phyloP scores from a whole-genome alignment of 2,113 vertebrate genomes.

The Onychostoma macrolepis region DNA sequence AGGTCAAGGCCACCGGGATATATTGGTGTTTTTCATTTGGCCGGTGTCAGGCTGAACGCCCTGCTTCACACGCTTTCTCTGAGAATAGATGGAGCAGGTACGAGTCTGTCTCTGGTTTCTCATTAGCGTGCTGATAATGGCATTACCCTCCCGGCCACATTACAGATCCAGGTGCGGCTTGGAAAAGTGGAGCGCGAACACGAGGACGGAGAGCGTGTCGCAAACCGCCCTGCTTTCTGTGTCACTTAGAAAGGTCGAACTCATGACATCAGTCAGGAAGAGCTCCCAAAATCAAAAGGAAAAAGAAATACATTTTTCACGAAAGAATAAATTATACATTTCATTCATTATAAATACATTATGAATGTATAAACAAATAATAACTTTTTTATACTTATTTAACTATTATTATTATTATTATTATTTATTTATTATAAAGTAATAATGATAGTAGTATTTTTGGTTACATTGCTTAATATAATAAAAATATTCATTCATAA shows the following conservation, averaged over 20 bases:
- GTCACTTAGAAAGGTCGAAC: background rate
- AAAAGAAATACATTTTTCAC: too few relatives aligned
- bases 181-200: constrained; percentile 26
- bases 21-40: constrained; percentile 51
- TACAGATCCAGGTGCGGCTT: constrained; percentile 26
- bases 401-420: too few relatives aligned
- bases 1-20: constrained; percentile 43
- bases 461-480: too few relatives aligned
- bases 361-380: too few relatives aligned
- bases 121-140: constrained; percentile 48
- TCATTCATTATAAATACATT: too few relatives aligned
- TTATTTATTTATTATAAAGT: too few relatives aligned
- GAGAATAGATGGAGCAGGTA: constrained; percentile 16
- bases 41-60: background rate
- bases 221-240: constrained; percentile 21
- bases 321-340: too few relatives aligned
- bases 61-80: background rate
- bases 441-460: too few relatives aligned
- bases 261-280: background rate
- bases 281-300: too few relatives aligned
- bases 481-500: too few relatives aligned
- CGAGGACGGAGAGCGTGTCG: constrained; percentile 9
- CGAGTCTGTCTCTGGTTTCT: constrained; percentile 30
- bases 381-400: too few relatives aligned
- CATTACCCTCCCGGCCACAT: constrained; percentile 38